Evolutionary conservation across 2,113 vertebrate genomes (phyloP).

Genomic region (Bostrychus sinensis): DNA sequence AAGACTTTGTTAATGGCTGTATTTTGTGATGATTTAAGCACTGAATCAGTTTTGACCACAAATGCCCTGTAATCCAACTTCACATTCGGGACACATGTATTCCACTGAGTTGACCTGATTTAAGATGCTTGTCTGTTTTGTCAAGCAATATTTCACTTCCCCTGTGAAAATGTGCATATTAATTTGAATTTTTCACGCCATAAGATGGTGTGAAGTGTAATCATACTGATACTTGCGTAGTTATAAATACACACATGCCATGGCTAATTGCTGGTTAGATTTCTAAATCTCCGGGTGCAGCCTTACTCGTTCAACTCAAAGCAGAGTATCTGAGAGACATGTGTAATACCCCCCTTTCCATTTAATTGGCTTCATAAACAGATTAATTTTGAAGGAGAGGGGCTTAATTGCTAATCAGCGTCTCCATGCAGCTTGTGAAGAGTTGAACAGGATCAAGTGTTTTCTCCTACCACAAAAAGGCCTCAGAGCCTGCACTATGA

Average conservation of each 20-base stretch:
- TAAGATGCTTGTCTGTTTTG: constrained; percentile 37
- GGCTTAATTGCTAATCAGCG: constrained; percentile 81
- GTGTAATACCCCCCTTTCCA: constrained; percentile 61
- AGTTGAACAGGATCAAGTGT: constrained; percentile 79
- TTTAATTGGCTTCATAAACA: constrained; percentile 85
- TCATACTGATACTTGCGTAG: constrained; percentile 59
- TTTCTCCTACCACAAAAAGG: constrained; percentile 69
- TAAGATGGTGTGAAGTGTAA: constrained; percentile 67
- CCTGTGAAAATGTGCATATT: constrained; percentile 69
- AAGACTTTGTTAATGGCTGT: constrained; percentile 47
- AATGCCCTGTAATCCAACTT: constrained; percentile 60
- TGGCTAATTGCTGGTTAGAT: constrained; percentile 75
- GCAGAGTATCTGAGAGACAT: constrained; percentile 71
- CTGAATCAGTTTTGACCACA: constrained; percentile 49
- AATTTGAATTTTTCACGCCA: constrained; percentile 67
- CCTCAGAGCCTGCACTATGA: constrained; percentile 53
- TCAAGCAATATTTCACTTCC: constrained; percentile 24
- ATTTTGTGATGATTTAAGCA: constrained; percentile 46
- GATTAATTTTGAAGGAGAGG: constrained; percentile 80
- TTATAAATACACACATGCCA: constrained; percentile 68
- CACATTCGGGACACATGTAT: constrained; percentile 17
- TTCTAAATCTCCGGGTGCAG: constrained; percentile 75
- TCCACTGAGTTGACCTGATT: constrained; percentile 64
- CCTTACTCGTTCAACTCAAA: constrained; percentile 72
- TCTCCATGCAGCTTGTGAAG: constrained; percentile 76